These are phyloP conservation scores for Phaonia tiefii DNA, from an alignment of 2,888 invertebrate genomes.

Conservation along the genomic window DNA sequence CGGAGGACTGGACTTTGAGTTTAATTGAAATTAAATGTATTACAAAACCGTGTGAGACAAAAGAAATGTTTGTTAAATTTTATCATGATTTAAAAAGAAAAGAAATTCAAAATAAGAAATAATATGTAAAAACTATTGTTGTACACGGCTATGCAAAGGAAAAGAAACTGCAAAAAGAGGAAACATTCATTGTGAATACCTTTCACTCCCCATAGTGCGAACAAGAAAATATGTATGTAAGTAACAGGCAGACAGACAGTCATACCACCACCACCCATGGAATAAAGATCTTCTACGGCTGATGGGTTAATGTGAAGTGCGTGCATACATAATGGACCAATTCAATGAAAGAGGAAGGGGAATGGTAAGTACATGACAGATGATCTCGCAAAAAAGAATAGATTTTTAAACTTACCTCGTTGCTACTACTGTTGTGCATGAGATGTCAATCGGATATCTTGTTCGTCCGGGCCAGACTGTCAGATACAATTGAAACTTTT, in stretches of 20 bases:
- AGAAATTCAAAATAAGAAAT: neutral
- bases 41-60: slow-evolving; percentile 11
- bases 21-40: neutral
- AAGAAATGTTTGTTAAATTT: neutral
- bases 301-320: no score
- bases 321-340: neutral
- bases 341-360: neutral
- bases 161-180: neutral
- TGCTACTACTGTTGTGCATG: neutral
- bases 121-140: neutral
- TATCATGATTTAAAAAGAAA: neutral
- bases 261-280: neutral
- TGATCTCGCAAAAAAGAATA: neutral
- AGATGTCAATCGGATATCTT: slow-evolving; percentile 14
- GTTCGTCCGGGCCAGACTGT: slow-evolving; percentile 1
- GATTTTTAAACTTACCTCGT: slow-evolving; percentile 48
- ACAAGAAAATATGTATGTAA: neutral
- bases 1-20: no score
- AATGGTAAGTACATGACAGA: neutral
- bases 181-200: neutral
- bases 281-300: neutral
- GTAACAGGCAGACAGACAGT: neutral
- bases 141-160: neutral
- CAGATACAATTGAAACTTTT: no score
- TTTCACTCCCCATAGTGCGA: slow-evolving; percentile 24